A percentile compares a stretch with the other conserved stretches of the same genome.
These are phyloP conservation scores for Nannoperca australis DNA, from an alignment of 2,797 vertebrate genomes.

Conservation along the genomic window DNA sequence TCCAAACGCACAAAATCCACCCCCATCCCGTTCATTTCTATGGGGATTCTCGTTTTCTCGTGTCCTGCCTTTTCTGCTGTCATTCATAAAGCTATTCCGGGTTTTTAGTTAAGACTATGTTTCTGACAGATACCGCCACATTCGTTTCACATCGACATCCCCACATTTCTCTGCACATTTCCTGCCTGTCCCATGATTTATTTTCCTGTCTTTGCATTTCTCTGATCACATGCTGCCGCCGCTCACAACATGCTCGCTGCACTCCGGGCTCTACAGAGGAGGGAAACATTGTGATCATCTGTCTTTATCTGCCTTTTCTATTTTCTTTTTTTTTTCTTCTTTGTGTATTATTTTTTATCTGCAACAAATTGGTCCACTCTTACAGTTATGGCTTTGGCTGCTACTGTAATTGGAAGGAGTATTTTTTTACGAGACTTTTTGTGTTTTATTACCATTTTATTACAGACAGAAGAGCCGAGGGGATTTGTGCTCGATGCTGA, in stretches of 20 bases:
- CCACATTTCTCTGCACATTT: slow-evolving; percentile 61
- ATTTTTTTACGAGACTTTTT: slow-evolving; percentile 55
- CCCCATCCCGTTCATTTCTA: slow-evolving; percentile 2
- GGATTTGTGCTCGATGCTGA: slow-evolving; percentile 41
- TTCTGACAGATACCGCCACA: slow-evolving; percentile 51
- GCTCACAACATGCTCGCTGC: slow-evolving; percentile 30
- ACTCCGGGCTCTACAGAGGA: slow-evolving; percentile 18
- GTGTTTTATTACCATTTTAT: slow-evolving; percentile 68
- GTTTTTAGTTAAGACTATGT: neutral
- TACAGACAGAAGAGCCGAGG: slow-evolving; percentile 51
- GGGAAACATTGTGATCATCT: slow-evolving; percentile 39
- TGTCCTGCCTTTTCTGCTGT: slow-evolving; percentile 37
- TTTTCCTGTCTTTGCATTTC: slow-evolving; percentile 28
- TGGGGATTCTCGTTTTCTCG: neutral
- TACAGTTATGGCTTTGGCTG: slow-evolving; percentile 40
- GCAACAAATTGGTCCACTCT: slow-evolving; percentile 43
- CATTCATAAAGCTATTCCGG: slow-evolving; percentile 8
- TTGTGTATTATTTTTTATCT: slow-evolving; percentile 16
- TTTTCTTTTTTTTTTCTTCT: neutral
- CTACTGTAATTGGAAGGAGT: slow-evolving; percentile 54
- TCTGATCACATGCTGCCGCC: slow-evolving; percentile 26
- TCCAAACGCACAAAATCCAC: neutral
- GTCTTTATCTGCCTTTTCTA: slow-evolving; percentile 48
- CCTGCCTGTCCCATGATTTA: slow-evolving; percentile 51
- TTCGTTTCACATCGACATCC: slow-evolving; percentile 45